Percentiles rank a stretch among this genome's conserved stretches.
Evolutionary conservation across 2,113 vertebrate genomes (phyloP).

Genomic region (Catharus minimus): DNA sequence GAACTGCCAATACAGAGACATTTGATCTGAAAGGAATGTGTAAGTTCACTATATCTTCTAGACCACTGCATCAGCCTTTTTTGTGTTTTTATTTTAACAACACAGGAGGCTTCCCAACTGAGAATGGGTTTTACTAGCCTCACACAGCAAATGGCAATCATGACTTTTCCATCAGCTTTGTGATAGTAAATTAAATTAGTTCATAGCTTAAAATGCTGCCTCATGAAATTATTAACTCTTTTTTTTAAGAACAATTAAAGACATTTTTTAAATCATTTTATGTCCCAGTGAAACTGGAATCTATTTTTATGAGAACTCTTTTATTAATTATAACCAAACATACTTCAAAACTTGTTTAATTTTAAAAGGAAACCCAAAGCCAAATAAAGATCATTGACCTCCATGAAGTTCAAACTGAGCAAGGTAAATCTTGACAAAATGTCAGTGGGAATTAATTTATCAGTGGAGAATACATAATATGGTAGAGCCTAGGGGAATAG

Average conservation of each 20-base stretch:
- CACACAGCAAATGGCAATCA: not conserved
- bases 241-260: not conserved
- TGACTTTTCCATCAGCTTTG: not conserved
- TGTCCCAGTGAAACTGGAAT: not conserved
- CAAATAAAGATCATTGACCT: not conserved
- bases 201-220: not conserved
- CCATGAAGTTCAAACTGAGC: not conserved
- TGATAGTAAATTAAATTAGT: conserved; percentile 15
- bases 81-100: not conserved
- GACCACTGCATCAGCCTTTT: not conserved
- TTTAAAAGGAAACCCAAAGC: not conserved
- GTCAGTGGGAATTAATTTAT: not conserved
- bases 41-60: not conserved
- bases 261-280: not conserved
- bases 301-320: not conserved
- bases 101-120: not conserved
- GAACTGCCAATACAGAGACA: not conserved
- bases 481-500: not conserved
- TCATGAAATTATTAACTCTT: not conserved
- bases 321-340: not conserved
- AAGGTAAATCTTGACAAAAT: not conserved
- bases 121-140: conserved; percentile 19
- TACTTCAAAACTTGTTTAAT: not conserved
- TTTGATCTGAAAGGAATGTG: not conserved
- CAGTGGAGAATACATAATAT: not conserved